Percentiles rank a stretch among this genome's conserved stretches.
Conservation (phyloP, 1,140 invertebrate species). For the Conopomorpha cramerella region DNA sequence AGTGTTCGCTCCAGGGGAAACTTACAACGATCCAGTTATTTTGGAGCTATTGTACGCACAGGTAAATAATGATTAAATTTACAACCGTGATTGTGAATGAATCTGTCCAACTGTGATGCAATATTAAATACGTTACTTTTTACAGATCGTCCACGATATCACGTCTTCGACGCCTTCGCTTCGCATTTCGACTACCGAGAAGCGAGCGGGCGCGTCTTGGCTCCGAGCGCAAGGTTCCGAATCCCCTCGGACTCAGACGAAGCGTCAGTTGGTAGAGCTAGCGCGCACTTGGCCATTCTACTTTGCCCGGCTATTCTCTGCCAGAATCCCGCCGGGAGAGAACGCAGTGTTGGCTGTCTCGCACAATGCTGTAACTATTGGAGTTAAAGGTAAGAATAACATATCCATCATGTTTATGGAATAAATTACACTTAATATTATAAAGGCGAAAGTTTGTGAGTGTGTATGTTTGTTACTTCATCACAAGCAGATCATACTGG, state of each 20-base stretch:
- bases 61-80: no score
- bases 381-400: slow-evolving; percentile 49
- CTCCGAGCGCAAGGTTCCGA: slow-evolving; percentile 83
- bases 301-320: slow-evolving; percentile 88
- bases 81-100: no score
- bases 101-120: no score
- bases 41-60: slow-evolving; percentile 90
- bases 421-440: no score
- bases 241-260: slow-evolving; percentile 72
- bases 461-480: no score
- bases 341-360: slow-evolving; percentile 84
- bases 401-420: no score
- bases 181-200: slow-evolving; percentile 80
- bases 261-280: slow-evolving; percentile 88
- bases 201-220: slow-evolving; percentile 80
- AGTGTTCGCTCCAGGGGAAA: slow-evolving; percentile 89
- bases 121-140: no score
- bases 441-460: no score
- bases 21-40: slow-evolving; percentile 79
- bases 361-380: slow-evolving; percentile 77
- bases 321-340: slow-evolving; percentile 58
- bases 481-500: no score
- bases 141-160: slow-evolving; percentile 85
- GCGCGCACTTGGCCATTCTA: slow-evolving; percentile 92
- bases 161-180: slow-evolving; percentile 76